Evolutionary conservation across 2,888 invertebrate genomes (phyloP).

Genomic region (Cephus pulcher): DNA sequence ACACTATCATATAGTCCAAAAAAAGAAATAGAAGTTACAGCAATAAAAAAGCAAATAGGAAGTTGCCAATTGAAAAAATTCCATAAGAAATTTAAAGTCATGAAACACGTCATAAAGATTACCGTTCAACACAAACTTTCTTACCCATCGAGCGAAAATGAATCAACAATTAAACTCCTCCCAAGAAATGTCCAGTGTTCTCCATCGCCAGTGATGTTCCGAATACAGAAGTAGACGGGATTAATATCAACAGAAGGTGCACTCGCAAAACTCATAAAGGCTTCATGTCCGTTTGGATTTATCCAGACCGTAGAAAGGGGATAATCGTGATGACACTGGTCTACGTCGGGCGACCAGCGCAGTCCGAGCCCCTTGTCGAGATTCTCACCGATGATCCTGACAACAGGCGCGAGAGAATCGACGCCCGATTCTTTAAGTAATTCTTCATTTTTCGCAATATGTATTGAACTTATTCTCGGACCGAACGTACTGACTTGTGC

Average conservation of each 20-base stretch:
- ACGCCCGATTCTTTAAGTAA: neutral
- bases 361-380: slow-evolving; percentile 36
- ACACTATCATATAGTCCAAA: too few relatives aligned
- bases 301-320: slow-evolving; percentile 34
- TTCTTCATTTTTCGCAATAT: slow-evolving; percentile 11
- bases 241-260: too few relatives aligned
- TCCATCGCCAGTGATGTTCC: slow-evolving; percentile 27
- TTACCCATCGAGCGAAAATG: slow-evolving; percentile 40
- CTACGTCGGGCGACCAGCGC: slow-evolving; percentile 43
- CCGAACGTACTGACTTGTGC: slow-evolving; percentile 24
- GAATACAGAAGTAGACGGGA: slow-evolving; percentile 53
- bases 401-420: slow-evolving; percentile 28
- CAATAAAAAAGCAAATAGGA: too few relatives aligned
- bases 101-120: too few relatives aligned
- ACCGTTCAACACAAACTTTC: slow-evolving; percentile 22
- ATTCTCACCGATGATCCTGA: slow-evolving; percentile 43
- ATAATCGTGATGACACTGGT: slow-evolving; percentile 35
- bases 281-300: slow-evolving; percentile 30
- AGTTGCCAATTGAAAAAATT: too few relatives aligned
- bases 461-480: slow-evolving; percentile 36
- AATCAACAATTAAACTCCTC: slow-evolving; percentile 38
- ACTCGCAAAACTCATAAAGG: neutral
- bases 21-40: too few relatives aligned
- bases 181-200: slow-evolving; percentile 51
- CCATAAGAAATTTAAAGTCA: too few relatives aligned